phyloP scores from a whole-genome alignment of 2,113 vertebrate genomes.

The Rousettus leschenaultii region DNA sequence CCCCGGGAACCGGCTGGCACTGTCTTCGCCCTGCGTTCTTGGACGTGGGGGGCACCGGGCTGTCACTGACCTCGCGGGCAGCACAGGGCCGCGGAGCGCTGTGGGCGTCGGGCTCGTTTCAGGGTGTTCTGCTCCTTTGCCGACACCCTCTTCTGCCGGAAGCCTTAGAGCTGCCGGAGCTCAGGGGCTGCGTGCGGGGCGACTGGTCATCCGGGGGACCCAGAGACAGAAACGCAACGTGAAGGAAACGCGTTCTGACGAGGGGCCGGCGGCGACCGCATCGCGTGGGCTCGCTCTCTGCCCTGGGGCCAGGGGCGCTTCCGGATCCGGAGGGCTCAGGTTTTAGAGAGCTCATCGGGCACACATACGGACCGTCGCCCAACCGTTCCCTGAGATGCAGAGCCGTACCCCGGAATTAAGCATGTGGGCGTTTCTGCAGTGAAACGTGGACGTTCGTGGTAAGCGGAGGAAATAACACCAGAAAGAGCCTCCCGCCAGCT shows the following conservation, averaged over 20 bases:
- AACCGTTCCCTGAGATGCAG: background rate
- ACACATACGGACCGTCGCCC: too few species aligned
- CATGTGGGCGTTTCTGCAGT: background rate
- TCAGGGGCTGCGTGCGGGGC: background rate
- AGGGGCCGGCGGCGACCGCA: rapidly evolving
- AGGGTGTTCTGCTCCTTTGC: background rate
- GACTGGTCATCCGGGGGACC: rapidly evolving
- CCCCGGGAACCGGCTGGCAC: rapidly evolving
- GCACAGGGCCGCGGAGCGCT: background rate
- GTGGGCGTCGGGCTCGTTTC: rapidly evolving
- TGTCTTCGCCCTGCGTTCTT: background rate
- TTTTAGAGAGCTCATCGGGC: background rate
- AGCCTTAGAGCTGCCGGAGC: background rate
- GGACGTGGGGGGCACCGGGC: background rate
- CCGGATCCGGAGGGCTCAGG: too few species aligned
- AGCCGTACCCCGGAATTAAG: background rate
- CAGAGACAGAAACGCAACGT: rapidly evolving
- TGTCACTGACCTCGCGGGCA: background rate
- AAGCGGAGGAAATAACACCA: constrained; percentile 25
- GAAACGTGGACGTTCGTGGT: constrained; percentile 33
- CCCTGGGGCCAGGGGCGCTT: background rate
- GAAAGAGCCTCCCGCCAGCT: constrained; percentile 24
- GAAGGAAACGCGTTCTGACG: background rate
- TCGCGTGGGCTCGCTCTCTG: rapidly evolving
- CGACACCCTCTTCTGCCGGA: background rate